Conservation (phyloP, 2,797 vertebrate genomes). For the Crocidura indochinensis region DNA sequence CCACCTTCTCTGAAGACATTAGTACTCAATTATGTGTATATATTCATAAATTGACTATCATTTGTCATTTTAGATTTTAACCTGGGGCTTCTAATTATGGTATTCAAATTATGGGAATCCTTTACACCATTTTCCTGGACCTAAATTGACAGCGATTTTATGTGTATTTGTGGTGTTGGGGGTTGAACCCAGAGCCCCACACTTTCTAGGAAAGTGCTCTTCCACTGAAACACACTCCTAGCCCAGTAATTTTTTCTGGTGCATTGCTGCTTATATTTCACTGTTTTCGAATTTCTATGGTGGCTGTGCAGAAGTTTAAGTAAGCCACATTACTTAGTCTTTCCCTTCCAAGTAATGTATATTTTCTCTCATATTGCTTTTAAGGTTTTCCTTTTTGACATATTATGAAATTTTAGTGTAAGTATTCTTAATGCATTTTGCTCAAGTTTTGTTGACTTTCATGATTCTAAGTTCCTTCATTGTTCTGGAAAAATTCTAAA, state of each 20-base stretch:
- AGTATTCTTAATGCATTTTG: not conserved
- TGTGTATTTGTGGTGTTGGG: too few species aligned
- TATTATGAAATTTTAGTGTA: not conserved
- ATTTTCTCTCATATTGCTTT: constrained; percentile 21
- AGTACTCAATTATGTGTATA: not conserved
- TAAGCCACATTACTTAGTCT: not conserved
- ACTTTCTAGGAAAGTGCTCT: too few species aligned
- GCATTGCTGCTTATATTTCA: not conserved
- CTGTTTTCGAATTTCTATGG: not conserved
- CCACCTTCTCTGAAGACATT: not conserved
- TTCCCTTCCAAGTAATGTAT: not conserved
- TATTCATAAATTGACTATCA: not conserved
- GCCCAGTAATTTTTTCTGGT: not conserved
- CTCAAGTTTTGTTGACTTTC: not conserved
- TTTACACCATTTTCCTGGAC: too few species aligned
- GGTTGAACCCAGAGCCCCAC: too few species aligned
- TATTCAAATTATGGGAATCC: too few species aligned
- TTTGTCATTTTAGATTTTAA: too few species aligned
- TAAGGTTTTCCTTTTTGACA: not conserved
- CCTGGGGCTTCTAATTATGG: too few species aligned
- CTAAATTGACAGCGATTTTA: too few species aligned
- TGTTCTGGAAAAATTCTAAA: constrained; percentile 36
- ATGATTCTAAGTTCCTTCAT: constrained; percentile 43
- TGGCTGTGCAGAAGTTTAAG: not conserved
- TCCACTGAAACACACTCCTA: too few species aligned